Evolutionary conservation across 2,888 invertebrate species (phyloP).

Genomic region (Pristionchus entomophagus): DNA sequence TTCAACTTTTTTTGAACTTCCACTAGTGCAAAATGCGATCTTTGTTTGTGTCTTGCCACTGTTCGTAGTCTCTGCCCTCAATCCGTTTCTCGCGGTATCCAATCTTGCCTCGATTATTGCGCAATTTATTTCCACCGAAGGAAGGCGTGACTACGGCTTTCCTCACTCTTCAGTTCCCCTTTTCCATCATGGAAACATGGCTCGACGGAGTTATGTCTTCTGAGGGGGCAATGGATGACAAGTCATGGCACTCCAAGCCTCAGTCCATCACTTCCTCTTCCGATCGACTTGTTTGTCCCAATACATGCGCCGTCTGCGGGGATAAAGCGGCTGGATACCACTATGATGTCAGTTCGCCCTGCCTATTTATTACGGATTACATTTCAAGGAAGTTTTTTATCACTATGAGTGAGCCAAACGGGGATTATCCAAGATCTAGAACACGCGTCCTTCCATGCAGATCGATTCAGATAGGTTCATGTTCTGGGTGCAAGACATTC

Average conservation of each 20-base stretch:
- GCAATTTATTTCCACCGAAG: not conserved
- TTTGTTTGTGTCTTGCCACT: no score
- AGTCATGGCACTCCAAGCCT: conserved; percentile 14
- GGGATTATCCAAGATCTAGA: no score
- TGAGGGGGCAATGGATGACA: not conserved
- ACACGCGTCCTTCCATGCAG: no score
- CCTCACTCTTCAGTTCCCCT: not conserved
- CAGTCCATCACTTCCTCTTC: not conserved
- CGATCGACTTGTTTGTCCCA: conserved; percentile 53
- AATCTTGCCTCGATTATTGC: not conserved
- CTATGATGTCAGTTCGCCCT: conserved; percentile 55
- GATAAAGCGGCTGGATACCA: conserved; percentile 61
- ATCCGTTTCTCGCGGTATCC: not conserved
- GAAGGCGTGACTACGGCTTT: not conserved
- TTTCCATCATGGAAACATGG: not conserved
- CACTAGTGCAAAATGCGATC: no score
- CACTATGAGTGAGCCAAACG: no score
- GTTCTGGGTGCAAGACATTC: conserved; percentile 40
- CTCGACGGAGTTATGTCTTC: not conserved
- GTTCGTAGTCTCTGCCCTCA: not conserved
- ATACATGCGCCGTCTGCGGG: conserved; percentile 60
- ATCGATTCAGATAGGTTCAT: conserved; percentile 22
- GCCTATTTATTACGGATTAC: not conserved
- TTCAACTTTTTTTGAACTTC: no score
- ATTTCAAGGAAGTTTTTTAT: not conserved